Conservation (phyloP, 2,797 vertebrate genomes). For the Enoplosus armatus region DNA sequence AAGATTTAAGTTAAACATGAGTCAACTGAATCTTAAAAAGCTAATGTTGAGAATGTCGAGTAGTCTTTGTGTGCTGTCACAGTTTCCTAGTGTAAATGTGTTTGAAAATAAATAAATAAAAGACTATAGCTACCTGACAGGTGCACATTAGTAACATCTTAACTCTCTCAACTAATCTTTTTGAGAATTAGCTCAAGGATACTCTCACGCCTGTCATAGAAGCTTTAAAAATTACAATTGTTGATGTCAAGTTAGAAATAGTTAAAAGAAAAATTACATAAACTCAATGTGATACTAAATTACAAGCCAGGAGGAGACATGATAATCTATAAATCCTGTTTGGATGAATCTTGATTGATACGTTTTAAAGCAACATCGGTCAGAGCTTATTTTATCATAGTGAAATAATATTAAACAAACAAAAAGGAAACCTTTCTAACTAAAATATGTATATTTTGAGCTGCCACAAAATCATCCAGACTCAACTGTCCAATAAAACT, state of each 20-base stretch:
- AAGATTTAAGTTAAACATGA: no score
- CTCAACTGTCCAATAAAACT: no score
- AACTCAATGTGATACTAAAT: background rate
- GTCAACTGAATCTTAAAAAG: no score
- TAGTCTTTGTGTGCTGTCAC: background rate
- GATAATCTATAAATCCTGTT: background rate
- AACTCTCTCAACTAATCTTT: background rate
- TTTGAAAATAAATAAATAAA: background rate
- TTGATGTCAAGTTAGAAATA: no score
- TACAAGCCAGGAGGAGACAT: background rate
- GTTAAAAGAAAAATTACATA: no score
- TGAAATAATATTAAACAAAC: background rate
- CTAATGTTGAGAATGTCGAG: no score
- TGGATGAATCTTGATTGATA: background rate
- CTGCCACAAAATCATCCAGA: no score
- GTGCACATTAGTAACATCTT: background rate
- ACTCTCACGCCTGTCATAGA: no score
- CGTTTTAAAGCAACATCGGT: background rate
- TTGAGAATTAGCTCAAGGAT: no score
- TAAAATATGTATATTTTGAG: background rate
- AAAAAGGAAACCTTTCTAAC: background rate
- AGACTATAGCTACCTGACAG: background rate
- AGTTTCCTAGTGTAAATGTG: no score
- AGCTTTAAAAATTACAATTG: no score
- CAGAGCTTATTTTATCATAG: background rate